These are phyloP conservation scores for Oryzias javanicus DNA, from an alignment of 2,113 vertebrate genomes.

Conservation along the genomic window DNA sequence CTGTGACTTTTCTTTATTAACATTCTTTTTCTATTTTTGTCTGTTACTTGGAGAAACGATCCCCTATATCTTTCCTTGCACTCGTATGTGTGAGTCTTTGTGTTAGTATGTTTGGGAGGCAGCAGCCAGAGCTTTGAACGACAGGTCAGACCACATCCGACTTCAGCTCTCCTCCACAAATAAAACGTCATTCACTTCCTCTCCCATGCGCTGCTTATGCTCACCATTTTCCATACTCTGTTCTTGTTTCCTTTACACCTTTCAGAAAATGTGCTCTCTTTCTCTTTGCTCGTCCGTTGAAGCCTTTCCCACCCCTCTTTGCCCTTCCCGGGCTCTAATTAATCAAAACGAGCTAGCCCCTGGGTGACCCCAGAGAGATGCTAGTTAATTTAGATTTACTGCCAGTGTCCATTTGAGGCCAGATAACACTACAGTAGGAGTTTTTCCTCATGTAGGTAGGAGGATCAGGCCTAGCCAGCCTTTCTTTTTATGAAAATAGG, in stretches of 20 bases:
- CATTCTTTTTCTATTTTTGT: too few relatives aligned
- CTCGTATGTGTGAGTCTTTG: conserved; percentile 2
- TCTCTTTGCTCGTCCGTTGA: conserved; percentile 1
- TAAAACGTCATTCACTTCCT: conserved; percentile 45
- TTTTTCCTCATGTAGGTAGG: conserved; percentile 55
- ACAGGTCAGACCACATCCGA: conserved; percentile 40
- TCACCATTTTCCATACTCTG: background rate
- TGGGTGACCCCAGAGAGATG: conserved; percentile 71
- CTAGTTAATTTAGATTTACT: conserved; percentile 84
- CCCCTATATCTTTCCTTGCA: background rate
- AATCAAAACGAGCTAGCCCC: conserved; percentile 72
- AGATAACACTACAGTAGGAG: conserved; percentile 70
- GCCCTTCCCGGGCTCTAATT: conserved; percentile 68
- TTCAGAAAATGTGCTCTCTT: conserved; percentile 15
- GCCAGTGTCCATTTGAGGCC: conserved; percentile 64
- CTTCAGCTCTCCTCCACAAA: conserved; percentile 44
- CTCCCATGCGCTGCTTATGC: conserved; percentile 23
- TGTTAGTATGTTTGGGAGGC: conserved; percentile 16
- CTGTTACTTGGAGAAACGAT: too few relatives aligned
- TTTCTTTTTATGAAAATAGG: conserved; percentile 13
- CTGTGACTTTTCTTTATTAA: too few relatives aligned
- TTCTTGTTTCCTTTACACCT: conserved; percentile 4
- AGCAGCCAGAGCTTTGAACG: conserved; percentile 31
- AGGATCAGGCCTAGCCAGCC: conserved; percentile 29
- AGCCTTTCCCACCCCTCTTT: conserved; percentile 3